phyloP scores from a whole-genome alignment of 2,797 vertebrate genomes.

The Iguana delicatissima region DNA sequence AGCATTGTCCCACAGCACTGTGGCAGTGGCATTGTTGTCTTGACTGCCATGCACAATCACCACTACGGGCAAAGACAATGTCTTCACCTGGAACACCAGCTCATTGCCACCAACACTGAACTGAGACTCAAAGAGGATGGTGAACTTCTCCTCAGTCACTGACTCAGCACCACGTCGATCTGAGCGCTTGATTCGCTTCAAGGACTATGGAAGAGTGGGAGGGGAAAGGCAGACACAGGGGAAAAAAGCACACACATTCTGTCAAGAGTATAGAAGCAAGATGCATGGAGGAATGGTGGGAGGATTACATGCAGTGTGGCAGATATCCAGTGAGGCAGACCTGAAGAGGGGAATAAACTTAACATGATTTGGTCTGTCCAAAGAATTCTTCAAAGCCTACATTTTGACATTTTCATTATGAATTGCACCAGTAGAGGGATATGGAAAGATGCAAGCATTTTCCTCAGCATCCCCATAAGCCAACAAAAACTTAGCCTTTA shows the following conservation, averaged over 20 bases:
- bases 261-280: neutral
- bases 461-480: neutral
- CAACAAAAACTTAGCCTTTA: neutral
- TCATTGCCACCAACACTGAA: slow-evolving; percentile 97
- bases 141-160: slow-evolving; percentile 96
- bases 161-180: slow-evolving; percentile 95
- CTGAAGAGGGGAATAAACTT: neutral
- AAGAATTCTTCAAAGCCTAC: neutral
- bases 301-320: neutral
- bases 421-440: too few relatives aligned
- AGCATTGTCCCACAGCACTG: slow-evolving; percentile 96
- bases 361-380: neutral
- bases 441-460: too few relatives aligned
- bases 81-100: slow-evolving; percentile 97
- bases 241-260: neutral
- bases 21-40: slow-evolving; percentile 96
- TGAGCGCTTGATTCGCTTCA: slow-evolving; percentile 95
- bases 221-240: neutral
- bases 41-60: slow-evolving; percentile 97
- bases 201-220: slow-evolving; percentile 80
- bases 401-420: neutral
- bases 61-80: slow-evolving; percentile 93
- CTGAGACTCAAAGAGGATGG: slow-evolving; percentile 95
- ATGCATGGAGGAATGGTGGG: neutral
- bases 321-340: neutral